Percentiles rank a stretch among this genome's conserved stretches.
Conservation (phyloP, 2,113 vertebrate species). For the Dendrocopos noguchii region DNA sequence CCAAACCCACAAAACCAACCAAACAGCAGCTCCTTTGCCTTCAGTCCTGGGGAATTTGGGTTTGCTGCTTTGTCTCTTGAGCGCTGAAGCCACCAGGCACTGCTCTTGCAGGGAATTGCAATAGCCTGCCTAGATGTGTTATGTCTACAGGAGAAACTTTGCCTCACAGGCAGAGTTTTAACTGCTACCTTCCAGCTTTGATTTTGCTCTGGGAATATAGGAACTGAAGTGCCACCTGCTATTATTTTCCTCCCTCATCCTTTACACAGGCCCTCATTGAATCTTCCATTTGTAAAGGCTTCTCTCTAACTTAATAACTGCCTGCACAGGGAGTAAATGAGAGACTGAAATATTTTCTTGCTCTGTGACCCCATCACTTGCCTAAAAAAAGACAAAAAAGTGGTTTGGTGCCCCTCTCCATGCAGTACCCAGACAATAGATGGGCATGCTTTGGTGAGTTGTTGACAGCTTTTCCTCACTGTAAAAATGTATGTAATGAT, state of each 20-base stretch:
- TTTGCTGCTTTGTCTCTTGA: not conserved
- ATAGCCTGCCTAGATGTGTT: not conserved
- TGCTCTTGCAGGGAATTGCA: not conserved
- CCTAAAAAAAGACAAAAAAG: not conserved
- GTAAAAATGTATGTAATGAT: not conserved
- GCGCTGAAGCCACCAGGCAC: not conserved
- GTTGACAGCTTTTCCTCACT: not conserved
- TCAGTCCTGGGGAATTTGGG: not conserved
- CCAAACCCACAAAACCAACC: too few species aligned
- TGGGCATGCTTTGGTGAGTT: not conserved
- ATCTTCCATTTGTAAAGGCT: not conserved
- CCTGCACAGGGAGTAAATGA: not conserved
- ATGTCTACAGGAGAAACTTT: not conserved
- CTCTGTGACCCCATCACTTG: not conserved
- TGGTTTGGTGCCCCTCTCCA: not conserved
- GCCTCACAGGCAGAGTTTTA: not conserved
- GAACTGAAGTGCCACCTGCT: not conserved
- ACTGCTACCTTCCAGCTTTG: not conserved
- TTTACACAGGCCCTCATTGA: not conserved
- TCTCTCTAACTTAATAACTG: not conserved
- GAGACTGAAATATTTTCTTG: not conserved
- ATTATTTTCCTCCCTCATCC: not conserved
- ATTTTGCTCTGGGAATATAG: not conserved
- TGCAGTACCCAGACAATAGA: not conserved
- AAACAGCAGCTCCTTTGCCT: not conserved